A percentile compares a stretch with the other conserved stretches of the same genome.
These are phyloP conservation scores for Alitta virens DNA, from an alignment of 2,888 invertebrate genomes.

Conservation along the genomic window DNA sequence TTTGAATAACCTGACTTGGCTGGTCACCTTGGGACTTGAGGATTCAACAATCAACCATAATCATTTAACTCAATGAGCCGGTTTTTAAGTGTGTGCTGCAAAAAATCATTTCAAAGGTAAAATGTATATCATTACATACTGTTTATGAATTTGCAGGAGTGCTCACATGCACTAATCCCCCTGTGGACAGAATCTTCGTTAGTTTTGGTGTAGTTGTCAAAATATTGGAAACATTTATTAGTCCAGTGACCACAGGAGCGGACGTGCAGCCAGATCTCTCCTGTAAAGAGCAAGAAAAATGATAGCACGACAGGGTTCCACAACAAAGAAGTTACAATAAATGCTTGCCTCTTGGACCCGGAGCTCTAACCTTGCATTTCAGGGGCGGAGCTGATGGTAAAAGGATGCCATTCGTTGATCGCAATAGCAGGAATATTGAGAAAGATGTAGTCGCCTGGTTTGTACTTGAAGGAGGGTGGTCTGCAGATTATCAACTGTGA, in stretches of 20 bases:
- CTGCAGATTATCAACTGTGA: slow-evolving; percentile 86
- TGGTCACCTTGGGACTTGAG: too few relatives aligned
- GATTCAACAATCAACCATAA: too few relatives aligned
- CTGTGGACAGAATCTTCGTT: background rate
- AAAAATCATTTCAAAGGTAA: too few relatives aligned
- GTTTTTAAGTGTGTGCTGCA: too few relatives aligned
- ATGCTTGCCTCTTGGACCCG: too few relatives aligned
- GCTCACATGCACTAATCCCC: too few relatives aligned
- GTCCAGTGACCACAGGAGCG: slow-evolving; percentile 89
- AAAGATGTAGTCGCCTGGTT: slow-evolving; percentile 91
- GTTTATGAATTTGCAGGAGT: too few relatives aligned
- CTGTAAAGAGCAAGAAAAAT: slow-evolving; percentile 57
- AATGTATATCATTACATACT: too few relatives aligned
- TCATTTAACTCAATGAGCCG: too few relatives aligned
- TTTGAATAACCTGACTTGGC: too few relatives aligned
- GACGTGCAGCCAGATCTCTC: slow-evolving; percentile 89
- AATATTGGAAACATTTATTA: slow-evolving; percentile 37
- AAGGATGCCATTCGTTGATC: slow-evolving; percentile 94
- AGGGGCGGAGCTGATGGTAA: slow-evolving; percentile 93
- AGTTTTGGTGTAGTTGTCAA: slow-evolving; percentile 15
- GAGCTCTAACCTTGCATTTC: slow-evolving; percentile 77
- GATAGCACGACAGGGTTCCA: background rate
- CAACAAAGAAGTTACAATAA: too few relatives aligned
- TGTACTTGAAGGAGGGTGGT: slow-evolving; percentile 81
- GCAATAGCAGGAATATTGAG: slow-evolving; percentile 90